A percentile compares a stretch with the other conserved stretches of the same genome.
These are phyloP conservation scores for Odontesthes bonariensis DNA, from an alignment of 2,113 vertebrate genomes.

Conservation along the genomic window DNA sequence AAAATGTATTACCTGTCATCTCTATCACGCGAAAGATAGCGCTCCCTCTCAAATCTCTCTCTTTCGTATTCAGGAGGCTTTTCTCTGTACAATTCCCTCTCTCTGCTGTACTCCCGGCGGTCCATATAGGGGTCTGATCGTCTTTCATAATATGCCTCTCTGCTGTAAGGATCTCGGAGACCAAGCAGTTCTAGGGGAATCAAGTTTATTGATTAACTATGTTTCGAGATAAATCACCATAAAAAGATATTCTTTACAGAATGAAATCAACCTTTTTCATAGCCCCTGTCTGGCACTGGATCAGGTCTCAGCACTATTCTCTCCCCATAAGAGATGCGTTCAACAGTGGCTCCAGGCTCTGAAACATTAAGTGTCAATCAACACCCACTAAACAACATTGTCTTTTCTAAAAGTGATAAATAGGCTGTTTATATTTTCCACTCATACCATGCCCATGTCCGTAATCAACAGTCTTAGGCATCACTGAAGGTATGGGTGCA, in stretches of 20 bases:
- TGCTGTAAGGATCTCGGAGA: slow-evolving; percentile 87
- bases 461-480: slow-evolving; percentile 96
- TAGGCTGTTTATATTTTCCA: slow-evolving; percentile 11
- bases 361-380: slow-evolving; percentile 37
- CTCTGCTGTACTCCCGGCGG: slow-evolving; percentile 92
- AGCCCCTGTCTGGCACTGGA: slow-evolving; percentile 86
- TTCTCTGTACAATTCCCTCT: slow-evolving; percentile 84
- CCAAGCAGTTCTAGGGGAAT: slow-evolving; percentile 83
- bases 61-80: slow-evolving; percentile 90
- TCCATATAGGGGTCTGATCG: slow-evolving; percentile 88
- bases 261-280: slow-evolving; percentile 89
- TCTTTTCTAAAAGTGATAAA: neutral
- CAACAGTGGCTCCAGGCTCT: slow-evolving; percentile 88
- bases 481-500: slow-evolving; percentile 82
- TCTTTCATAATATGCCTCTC: slow-evolving; percentile 92
- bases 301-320: slow-evolving; percentile 94
- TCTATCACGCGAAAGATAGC: slow-evolving; percentile 88
- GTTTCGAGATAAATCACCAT: neutral
- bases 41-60: slow-evolving; percentile 92
- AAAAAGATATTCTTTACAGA: neutral
- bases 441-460: slow-evolving; percentile 88
- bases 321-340: slow-evolving; percentile 95
- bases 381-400: neutral
- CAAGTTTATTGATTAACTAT: neutral
- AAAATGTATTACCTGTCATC: slow-evolving; percentile 87